Conservation (phyloP, 2,113 vertebrate genomes). For the Neogobius melanostomus region DNA sequence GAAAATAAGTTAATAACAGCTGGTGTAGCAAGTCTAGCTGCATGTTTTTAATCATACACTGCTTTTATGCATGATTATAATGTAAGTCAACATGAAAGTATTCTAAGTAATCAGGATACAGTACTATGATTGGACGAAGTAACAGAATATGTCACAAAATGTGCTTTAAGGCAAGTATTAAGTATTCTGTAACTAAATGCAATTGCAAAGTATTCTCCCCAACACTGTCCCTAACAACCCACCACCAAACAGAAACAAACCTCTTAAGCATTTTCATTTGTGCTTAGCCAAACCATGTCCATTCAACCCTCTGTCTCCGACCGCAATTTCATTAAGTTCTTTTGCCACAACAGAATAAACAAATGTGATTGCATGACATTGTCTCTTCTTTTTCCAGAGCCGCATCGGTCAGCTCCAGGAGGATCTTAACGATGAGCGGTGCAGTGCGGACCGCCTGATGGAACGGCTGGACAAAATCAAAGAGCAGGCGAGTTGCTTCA, state of each 20-base stretch:
- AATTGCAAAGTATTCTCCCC: too few species aligned
- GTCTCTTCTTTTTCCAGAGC: constrained; percentile 69
- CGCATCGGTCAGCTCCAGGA: constrained; percentile 84
- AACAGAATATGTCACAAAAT: too few species aligned
- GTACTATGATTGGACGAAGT: too few species aligned
- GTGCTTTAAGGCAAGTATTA: too few species aligned
- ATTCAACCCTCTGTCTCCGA: too few species aligned
- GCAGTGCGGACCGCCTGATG: constrained; percentile 83
- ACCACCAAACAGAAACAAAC: neutral
- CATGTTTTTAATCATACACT: too few species aligned
- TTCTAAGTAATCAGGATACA: too few species aligned
- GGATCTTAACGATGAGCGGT: constrained; percentile 87
- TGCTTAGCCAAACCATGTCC: neutral
- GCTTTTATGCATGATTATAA: too few species aligned
- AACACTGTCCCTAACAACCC: neutral
- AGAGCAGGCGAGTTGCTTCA: constrained; percentile 71
- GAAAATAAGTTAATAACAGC: too few species aligned
- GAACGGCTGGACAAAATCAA: constrained; percentile 86
- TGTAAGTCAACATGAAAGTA: too few species aligned
- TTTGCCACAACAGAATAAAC: neutral
- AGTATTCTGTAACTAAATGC: too few species aligned
- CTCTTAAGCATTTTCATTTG: neutral
- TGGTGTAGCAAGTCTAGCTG: too few species aligned
- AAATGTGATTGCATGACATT: neutral
- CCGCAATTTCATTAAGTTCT: constrained; percentile 1